Percentiles rank a stretch among this genome's conserved stretches.
phyloP scores from a whole-genome alignment of 1,140 invertebrate genomes.

The Drosophila asahinai region DNA sequence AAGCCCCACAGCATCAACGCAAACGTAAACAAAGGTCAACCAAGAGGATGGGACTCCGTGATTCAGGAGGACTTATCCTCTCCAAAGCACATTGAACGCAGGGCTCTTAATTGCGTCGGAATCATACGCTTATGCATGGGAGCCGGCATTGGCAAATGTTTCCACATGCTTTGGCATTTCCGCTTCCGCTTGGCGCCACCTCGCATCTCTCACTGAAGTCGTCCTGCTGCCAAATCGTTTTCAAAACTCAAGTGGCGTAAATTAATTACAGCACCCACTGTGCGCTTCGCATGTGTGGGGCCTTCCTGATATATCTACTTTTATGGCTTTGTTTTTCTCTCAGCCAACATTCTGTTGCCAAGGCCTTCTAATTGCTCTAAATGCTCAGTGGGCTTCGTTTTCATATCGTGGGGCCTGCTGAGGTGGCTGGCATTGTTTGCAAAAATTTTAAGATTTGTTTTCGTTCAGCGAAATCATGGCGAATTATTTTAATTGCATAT shows the following conservation, averaged over 20 bases:
- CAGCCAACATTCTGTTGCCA: constrained; percentile 32
- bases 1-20: constrained; percentile 27
- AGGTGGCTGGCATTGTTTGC: constrained; percentile 27
- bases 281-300: constrained; percentile 8
- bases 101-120: constrained; percentile 62
- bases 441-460: constrained; percentile 54
- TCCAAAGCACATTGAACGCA: constrained; percentile 40
- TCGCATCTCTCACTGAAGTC: constrained; percentile 13
- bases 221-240: constrained; percentile 49
- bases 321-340: constrained; percentile 25
- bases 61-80: constrained; percentile 25
- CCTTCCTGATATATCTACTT: constrained; percentile 50
- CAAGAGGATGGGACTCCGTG: constrained; percentile 19
- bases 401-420: constrained; percentile 6
- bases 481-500: constrained; percentile 72
- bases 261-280: constrained; percentile 68
- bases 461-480: constrained; percentile 61
- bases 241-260: constrained; percentile 75
- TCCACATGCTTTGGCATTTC: constrained; percentile 74
- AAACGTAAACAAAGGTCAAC: constrained; percentile 24
- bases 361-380: constrained; percentile 56
- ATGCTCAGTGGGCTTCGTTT: constrained; percentile 30
- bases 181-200: constrained; percentile 52
- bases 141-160: constrained; percentile 70
- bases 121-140: constrained; percentile 49